Evolutionary conservation across 2,888 invertebrate genomes (phyloP).

Genomic region (Sphecodes monilicornis): DNA sequence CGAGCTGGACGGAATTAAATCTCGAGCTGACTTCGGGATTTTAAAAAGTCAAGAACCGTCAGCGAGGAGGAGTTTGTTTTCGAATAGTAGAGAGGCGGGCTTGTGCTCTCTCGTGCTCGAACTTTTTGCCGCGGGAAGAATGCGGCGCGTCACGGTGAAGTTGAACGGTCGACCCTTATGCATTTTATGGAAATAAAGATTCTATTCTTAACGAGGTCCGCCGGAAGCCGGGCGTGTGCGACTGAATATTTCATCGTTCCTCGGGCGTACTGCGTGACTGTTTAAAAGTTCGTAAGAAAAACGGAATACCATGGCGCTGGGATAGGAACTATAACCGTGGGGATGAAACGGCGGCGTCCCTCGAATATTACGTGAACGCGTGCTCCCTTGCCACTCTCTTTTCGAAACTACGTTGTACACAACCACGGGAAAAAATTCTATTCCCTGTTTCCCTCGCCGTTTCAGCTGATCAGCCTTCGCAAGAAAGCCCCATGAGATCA

Average conservation of each 20-base stretch:
- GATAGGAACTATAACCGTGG: slow-evolving; percentile 9
- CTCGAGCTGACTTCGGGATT: slow-evolving; percentile 12
- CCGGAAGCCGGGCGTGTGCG: slow-evolving; percentile 56
- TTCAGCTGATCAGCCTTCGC: neutral
- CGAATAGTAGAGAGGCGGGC: slow-evolving; percentile 15
- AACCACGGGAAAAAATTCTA: neutral
- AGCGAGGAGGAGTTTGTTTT: slow-evolving; percentile 49
- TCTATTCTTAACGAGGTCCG: slow-evolving; percentile 62
- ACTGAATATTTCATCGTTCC: slow-evolving; percentile 56
- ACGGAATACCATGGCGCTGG: slow-evolving; percentile 15
- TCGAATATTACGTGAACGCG: neutral
- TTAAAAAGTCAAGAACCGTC: slow-evolving; percentile 12
- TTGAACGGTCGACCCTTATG: slow-evolving; percentile 56
- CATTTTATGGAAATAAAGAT: slow-evolving; percentile 62
- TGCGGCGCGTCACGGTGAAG: slow-evolving; percentile 30
- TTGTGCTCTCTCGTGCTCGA: slow-evolving; percentile 22
- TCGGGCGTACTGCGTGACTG: slow-evolving; percentile 47
- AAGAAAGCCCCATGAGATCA: neutral
- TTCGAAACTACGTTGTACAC: neutral
- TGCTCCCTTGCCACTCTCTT: neutral
- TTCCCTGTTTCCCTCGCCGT: neutral
- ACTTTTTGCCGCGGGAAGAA: slow-evolving; percentile 34
- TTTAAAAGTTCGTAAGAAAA: slow-evolving; percentile 48
- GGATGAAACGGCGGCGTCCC: neutral
- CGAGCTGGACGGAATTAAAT: slow-evolving; percentile 12